Conservation (phyloP, 1,140 invertebrate genomes). For the Psilanteris sp. region DNA sequence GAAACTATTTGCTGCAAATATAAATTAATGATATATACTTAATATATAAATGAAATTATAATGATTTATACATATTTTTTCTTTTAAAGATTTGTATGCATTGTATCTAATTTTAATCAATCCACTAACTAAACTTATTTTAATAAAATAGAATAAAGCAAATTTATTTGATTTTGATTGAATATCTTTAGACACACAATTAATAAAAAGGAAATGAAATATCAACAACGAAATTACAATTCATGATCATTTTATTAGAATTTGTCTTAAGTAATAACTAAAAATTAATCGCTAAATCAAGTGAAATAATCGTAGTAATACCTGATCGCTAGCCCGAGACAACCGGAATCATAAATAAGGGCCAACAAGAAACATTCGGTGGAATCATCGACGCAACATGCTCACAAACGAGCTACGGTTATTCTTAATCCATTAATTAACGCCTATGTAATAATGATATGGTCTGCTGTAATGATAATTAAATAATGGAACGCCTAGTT, state of each 20-base stretch:
- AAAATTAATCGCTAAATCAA: constrained; percentile 40
- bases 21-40: too few species aligned
- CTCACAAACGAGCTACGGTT: constrained; percentile 59
- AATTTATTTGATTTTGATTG: too few species aligned
- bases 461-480: constrained; percentile 71
- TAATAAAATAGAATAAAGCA: too few species aligned
- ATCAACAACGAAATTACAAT: too few species aligned
- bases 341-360: constrained; percentile 50
- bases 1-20: too few species aligned
- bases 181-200: too few species aligned
- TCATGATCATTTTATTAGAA: constrained; percentile 60
- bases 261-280: constrained; percentile 50
- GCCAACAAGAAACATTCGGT: constrained; percentile 19
- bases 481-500: constrained; percentile 65
- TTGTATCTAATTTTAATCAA: too few species aligned
- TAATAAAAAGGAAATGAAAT: constrained; percentile 16
- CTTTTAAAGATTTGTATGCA: too few species aligned
- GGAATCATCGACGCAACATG: constrained; percentile 35
- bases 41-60: too few species aligned
- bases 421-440: constrained; percentile 72
- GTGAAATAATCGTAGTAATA: constrained; percentile 54
- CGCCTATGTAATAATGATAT: constrained; percentile 74
- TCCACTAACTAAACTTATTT: too few species aligned
- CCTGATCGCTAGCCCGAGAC: constrained; percentile 50
- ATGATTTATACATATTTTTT: too few species aligned